A percentile compares a stretch with the other conserved stretches of the same genome.
phyloP scores from a whole-genome alignment of 2,797 vertebrate genomes.

The Taeniopygia guttata region DNA sequence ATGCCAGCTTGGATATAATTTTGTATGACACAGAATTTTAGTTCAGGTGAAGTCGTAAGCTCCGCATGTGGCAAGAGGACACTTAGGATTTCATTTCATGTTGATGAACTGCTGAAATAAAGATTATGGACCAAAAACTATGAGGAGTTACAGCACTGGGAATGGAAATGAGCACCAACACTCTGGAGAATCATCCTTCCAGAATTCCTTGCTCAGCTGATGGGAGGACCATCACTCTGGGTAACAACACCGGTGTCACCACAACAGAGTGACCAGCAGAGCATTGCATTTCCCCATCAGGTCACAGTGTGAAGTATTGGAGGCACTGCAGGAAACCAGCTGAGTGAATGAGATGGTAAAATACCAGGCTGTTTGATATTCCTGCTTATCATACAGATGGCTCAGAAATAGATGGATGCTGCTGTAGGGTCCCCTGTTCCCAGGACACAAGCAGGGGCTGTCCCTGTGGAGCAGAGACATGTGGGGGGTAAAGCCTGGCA shows the following conservation, averaged over 20 bases:
- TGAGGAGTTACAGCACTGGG: background rate
- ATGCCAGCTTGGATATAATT: background rate
- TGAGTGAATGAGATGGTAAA: background rate
- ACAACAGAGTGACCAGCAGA: background rate
- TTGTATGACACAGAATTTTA: background rate
- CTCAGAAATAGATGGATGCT: background rate
- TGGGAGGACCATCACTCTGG: background rate
- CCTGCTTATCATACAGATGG: background rate
- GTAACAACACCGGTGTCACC: background rate
- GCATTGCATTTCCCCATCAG: background rate
- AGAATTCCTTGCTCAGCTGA: background rate
- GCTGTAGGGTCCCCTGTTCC: background rate
- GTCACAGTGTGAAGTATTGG: background rate
- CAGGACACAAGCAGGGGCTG: rapidly evolving
- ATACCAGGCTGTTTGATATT: background rate
- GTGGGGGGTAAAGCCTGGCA: background rate
- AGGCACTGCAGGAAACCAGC: background rate
- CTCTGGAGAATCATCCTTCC: background rate
- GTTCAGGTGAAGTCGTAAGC: background rate
- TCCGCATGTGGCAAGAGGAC: background rate
- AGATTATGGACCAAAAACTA: background rate
- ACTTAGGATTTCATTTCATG: background rate
- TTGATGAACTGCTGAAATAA: background rate
- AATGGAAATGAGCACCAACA: background rate
- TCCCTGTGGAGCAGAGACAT: background rate